Evolutionary conservation across 2,113 vertebrate species (phyloP), one percentile per base, ranked within the genome.

Genomic region (Xenopus laevis): DNA sequence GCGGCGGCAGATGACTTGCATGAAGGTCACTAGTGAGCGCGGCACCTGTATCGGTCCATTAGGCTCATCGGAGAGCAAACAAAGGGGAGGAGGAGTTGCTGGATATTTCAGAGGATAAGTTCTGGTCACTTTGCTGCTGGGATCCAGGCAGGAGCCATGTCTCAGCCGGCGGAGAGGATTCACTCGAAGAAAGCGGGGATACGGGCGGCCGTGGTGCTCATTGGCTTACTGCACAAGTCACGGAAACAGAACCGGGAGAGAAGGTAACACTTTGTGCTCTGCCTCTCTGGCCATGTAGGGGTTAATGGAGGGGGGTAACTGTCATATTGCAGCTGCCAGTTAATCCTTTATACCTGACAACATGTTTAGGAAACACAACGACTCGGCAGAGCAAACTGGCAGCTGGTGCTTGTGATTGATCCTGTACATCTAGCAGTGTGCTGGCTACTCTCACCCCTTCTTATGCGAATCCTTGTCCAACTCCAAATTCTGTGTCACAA

Each of bases 191-290:
- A 95, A 81, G 96, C 95, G 7, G 95, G 96, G 63, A 93, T 97
- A 53, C 93, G 95, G 68, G 96, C 96, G 0, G 95, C 95, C 0
- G 96, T 96, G 80, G 95, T 96, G 74, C 91, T 98, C 55, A 97
- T 98, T 47, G 96, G 96, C 87, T 91, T 97, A 71, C 90, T 97
- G 82, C 95, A 97, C 90, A 94, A 93, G 85, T 96, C 95, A 71
- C 90, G 96, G 70, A 92, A 86, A 78, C 94, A 94, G 85, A 94
- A 89, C 84, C 87, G 86, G 79, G 88, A 89, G 78, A 84, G 84
- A 78, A 88, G 90, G 90, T 91, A 89, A 86, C 47, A 13, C 15
- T 16, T 27, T 27, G 23, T 27, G 23, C 4, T 27, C 23, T n/a
- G n/a, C n/a, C n/a, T n/a, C 2, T 40, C 2, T 40, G 33, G 8